Conservation (phyloP, 2,888 invertebrate species). For the Dendrolimus houi region DNA sequence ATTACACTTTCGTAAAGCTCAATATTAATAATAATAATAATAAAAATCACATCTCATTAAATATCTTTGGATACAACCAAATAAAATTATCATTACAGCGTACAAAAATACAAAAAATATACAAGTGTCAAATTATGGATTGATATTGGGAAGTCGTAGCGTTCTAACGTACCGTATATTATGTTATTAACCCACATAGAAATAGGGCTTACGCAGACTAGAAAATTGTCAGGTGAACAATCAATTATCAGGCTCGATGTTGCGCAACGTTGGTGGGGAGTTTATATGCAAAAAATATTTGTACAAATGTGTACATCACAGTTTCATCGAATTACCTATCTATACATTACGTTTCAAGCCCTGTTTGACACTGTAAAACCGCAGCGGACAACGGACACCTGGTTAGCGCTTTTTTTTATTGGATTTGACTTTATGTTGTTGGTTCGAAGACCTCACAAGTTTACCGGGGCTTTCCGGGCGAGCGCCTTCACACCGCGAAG, state of each 20-base stretch:
- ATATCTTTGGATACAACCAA: constrained; percentile 75
- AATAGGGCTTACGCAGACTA: background rate
- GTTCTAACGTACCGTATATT: background rate
- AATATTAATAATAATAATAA: constrained; percentile 49
- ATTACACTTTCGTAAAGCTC: constrained; percentile 69
- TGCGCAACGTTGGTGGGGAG: background rate
- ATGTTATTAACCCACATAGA: background rate
- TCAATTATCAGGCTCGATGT: background rate
- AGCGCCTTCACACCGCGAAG: too few relatives aligned
- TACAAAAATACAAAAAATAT: constrained; percentile 73
- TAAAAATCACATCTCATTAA: constrained; percentile 70
- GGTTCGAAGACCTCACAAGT: too few relatives aligned
- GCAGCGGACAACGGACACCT: too few relatives aligned
- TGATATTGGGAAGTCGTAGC: background rate
- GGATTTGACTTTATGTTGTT: too few relatives aligned
- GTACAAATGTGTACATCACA: too few relatives aligned
- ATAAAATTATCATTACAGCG: constrained; percentile 60
- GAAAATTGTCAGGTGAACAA: background rate
- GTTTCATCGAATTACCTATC: too few relatives aligned
- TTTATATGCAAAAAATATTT: too few relatives aligned
- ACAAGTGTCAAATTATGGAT: constrained; percentile 40
- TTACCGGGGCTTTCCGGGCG: too few relatives aligned
- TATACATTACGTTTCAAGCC: too few relatives aligned
- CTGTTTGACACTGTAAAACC: too few relatives aligned
- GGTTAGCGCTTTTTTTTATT: too few relatives aligned